These are phyloP conservation scores for Eueremaeus valkanovi DNA, from an alignment of 2,888 invertebrate species.

Conservation along the genomic window DNA sequence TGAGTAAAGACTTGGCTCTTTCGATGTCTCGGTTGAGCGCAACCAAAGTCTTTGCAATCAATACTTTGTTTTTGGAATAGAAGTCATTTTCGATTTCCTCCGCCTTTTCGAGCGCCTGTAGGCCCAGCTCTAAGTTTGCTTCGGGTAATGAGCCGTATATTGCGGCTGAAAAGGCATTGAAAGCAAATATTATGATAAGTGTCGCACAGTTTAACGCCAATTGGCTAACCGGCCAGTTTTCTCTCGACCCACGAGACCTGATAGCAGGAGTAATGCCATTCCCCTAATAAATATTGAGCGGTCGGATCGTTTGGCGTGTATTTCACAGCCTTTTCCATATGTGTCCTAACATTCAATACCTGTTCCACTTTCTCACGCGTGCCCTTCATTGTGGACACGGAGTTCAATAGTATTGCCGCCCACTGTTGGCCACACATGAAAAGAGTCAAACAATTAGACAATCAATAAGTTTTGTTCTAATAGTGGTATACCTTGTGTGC, in stretches of 20 bases:
- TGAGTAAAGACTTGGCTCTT: slow-evolving; percentile 9
- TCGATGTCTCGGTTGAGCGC: slow-evolving; percentile 32
- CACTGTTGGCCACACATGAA: slow-evolving; percentile 21
- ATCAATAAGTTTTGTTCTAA: too few species aligned
- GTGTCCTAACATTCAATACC: slow-evolving; percentile 33
- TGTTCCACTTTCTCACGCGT: slow-evolving; percentile 36
- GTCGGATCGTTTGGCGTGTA: slow-evolving; percentile 39
- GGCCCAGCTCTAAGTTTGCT: slow-evolving; percentile 29
- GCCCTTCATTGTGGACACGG: slow-evolving; percentile 35
- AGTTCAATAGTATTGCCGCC: slow-evolving; percentile 40
- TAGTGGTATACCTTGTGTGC: slow-evolving; percentile 42
- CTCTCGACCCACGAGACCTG: slow-evolving; percentile 41
- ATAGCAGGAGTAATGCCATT: slow-evolving; percentile 41
- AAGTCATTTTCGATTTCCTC: slow-evolving; percentile 38
- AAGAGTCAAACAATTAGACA: neutral
- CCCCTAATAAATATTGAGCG: slow-evolving; percentile 38
- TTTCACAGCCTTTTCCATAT: slow-evolving; percentile 41
- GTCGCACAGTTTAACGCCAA: too few species aligned
- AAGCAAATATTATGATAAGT: neutral
- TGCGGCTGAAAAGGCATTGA: slow-evolving; percentile 12
- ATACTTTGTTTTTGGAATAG: slow-evolving; percentile 40
- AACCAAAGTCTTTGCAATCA: slow-evolving; percentile 40
- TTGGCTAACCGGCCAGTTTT: slow-evolving; percentile 38
- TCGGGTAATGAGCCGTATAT: slow-evolving; percentile 39
- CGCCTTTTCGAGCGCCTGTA: slow-evolving; percentile 38